phyloP scores from a whole-genome alignment of 1,140 invertebrate species.

The Pseudomyrmex concolor region DNA sequence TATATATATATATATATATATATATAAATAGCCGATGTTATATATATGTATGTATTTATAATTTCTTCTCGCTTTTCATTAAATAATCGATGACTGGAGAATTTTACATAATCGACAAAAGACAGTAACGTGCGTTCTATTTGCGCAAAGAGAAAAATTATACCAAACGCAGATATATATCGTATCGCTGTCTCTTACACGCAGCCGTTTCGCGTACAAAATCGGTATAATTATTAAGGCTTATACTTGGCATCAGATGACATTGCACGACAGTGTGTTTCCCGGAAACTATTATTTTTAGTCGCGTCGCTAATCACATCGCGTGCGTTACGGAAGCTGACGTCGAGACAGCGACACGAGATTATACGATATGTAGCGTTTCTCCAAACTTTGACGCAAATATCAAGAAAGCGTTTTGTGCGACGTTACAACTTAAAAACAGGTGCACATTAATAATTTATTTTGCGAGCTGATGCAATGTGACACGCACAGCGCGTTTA shows the following conservation, averaged over 20 bases:
- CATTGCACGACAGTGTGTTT: conserved; percentile 45
- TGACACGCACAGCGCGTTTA: conserved; percentile 1
- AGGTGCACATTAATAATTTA: conserved; percentile 25
- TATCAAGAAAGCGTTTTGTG: neutral
- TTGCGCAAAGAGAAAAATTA: neutral
- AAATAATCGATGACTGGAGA: neutral
- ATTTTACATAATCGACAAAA: conserved; percentile 34
- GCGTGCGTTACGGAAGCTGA: neutral
- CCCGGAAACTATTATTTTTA: conserved; percentile 69
- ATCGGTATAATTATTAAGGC: conserved; percentile 46
- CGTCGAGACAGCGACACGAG: conserved; percentile 8
- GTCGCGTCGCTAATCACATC: conserved; percentile 54
- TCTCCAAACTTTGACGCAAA: neutral
- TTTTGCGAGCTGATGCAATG: conserved; percentile 26
- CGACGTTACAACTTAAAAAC: neutral
- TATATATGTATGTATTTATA: neutral
- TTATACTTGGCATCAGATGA: conserved; percentile 60
- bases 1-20: too few relatives aligned
- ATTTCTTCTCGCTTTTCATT: conserved; percentile 10
- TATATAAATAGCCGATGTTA: too few relatives aligned
- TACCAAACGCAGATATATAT: neutral
- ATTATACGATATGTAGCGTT: conserved; percentile 1
- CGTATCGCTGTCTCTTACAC: conserved; percentile 22
- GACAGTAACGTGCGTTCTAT: neutral
- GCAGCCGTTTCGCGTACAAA: conserved; percentile 15